Evolutionary conservation across 2,797 vertebrate species (phyloP).

Genomic region (Coluber constrictor): DNA sequence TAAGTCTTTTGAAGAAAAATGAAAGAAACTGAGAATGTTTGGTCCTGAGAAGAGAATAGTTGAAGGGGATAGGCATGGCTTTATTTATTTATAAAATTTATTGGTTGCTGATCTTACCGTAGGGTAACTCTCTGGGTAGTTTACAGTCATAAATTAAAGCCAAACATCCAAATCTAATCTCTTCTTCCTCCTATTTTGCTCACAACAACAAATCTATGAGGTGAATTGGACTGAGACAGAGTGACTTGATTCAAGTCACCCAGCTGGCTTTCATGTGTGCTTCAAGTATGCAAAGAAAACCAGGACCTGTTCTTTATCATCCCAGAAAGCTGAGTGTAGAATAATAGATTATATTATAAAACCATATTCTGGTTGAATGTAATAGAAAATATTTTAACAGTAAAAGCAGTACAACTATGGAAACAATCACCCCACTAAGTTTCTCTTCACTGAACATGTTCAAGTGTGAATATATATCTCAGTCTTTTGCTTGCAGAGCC

Average conservation of each 20-base stretch:
- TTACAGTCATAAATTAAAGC: background rate
- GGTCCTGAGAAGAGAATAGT: background rate
- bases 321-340: background rate
- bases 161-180: background rate
- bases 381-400: background rate
- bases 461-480: background rate
- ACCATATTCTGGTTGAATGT: background rate
- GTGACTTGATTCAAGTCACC: background rate
- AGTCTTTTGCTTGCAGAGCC: background rate
- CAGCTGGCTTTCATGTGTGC: background rate
- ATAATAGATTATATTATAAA: background rate
- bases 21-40: background rate
- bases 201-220: background rate
- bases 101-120: background rate
- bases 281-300: background rate
- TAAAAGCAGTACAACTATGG: background rate
- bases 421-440: background rate
- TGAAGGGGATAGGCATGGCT: background rate
- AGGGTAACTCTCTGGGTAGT: background rate
- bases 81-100: background rate
- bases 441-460: background rate
- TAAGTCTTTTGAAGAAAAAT: background rate
- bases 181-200: background rate
- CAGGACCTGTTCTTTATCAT: background rate
- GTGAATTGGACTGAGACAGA: background rate